Base-by-base conservation (phyloP, 1,140 invertebrate genomes). In the Psix sp. region DNA sequence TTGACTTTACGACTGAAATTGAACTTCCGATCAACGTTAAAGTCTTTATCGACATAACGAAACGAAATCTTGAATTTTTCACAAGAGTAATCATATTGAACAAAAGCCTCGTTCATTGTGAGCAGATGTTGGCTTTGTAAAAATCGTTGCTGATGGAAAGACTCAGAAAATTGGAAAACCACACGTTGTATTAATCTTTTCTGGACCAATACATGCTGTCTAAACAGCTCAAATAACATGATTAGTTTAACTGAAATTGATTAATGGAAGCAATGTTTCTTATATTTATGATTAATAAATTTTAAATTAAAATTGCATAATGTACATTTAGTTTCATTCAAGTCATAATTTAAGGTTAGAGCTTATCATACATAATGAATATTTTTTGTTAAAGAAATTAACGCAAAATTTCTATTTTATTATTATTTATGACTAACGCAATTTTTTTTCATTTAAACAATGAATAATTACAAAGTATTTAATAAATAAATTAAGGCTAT, bases 1-100 rank as follows among this genome's bases (percentile, higher is more conserved):
- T 82, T 59, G 26, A 88, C 77, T n/a, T 84, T 84, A 29, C 93
- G 84, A 29, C 87, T 88, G 45, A 94, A 92, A 81, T 93, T 94
- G 65, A 93, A 94, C 43, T 91, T 88, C 33, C 90, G 85, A 52
- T 89, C 84, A 0, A 91, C 17, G 0, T 82, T 82, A 0, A 86
- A 39, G 0, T 77, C 62, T n/a, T 80, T n/a, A 73, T 90, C 84
- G 0, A 81, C 65, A 62, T 88, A 90, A 11, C 86, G 84, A 74
- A 91, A 90, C 0, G 81, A 81, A 5, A 91, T 82, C 20, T 89
- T 73, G 26, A 90, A 86, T 0, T 82, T 78, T 0, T 87, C 81
- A 3, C 56, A 78, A 1, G 82, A 80, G 10, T 82, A 72, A 0
- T 82, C 74, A 60, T 88, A 84, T n/a, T 87, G 79, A 11, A 91